Evolutionary conservation across 1,140 invertebrate genomes (phyloP), one percentile per base, ranked within the genome.

Genomic region (Nasonia vitripennis): DNA sequence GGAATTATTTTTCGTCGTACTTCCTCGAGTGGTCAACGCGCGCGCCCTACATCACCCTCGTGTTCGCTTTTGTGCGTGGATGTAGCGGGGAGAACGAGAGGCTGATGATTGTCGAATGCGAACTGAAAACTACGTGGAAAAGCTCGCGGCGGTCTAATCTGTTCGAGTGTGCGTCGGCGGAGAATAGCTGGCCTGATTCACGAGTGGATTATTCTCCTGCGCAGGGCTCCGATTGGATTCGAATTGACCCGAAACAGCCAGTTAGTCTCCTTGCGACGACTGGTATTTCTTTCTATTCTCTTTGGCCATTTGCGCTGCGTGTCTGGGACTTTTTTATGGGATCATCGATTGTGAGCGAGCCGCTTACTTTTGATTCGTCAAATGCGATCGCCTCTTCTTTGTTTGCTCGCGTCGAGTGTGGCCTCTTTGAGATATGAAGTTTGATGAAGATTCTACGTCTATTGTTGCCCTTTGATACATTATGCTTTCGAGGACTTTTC

Each of bases 61-160:
- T 37, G 4, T 48, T 55, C 45, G 51, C 67, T 82, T 68, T 86
- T 77, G 86, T 85, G 73, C 55, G 79, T 78, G 86, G 81, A 62
- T 62, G 14, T 14, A 51, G 48, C 2, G 48, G 5, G 5, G 14
- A 2, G 34, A 37, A 37, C 3, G 34, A 37, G 48, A 4, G 48
- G 48, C 80, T 81, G 89, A 89, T 91, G 89, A 90, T 91, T 91
- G 89, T 89, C 89, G 90, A 88, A 89, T 81, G 51, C 20, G 45
- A 23, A 68, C 85, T 81, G 87, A 79, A 90, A 92, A 92, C 55
- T 62, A n/a, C 89, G 88, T 89, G 89, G 90, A 91, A 90, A 92
- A 91, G 88, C 90, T 91, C 89, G 90, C 90, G 90, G 90, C 90
- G 90, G 90, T 92, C 91, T 92, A 92, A 93, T 93, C 92, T 92